Conservation (phyloP, 2,888 invertebrate species). For the Machimus atricapillus region DNA sequence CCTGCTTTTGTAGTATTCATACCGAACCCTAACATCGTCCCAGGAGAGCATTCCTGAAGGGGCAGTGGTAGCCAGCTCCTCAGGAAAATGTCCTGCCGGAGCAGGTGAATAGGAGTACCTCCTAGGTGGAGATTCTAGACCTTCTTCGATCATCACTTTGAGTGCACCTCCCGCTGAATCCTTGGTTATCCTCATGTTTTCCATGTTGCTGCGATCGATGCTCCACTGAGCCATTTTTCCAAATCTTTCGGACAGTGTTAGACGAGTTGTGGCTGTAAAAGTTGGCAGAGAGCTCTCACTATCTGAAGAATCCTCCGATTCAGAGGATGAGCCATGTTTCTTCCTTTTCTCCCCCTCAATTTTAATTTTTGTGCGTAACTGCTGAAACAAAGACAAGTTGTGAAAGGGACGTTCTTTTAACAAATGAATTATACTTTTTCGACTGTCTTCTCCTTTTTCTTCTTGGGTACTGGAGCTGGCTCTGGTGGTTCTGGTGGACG, state of each 20-base stretch:
- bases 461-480: slow-evolving; percentile 59
- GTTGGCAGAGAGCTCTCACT: slow-evolving; percentile 66
- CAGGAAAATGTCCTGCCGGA: slow-evolving; percentile 80
- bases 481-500: slow-evolving; percentile 67
- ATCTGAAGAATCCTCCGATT: slow-evolving; percentile 70
- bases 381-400: not conserved
- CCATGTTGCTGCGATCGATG: slow-evolving; percentile 80
- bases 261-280: slow-evolving; percentile 68
- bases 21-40: slow-evolving; percentile 88
- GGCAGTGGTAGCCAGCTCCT: slow-evolving; percentile 76
- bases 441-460: slow-evolving; percentile 61
- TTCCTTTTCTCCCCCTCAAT: slow-evolving; percentile 64
- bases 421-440: slow-evolving; percentile 59
- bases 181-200: slow-evolving; percentile 86
- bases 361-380: slow-evolving; percentile 61
- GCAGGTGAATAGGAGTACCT: slow-evolving; percentile 69
- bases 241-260: slow-evolving; percentile 86
- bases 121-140: slow-evolving; percentile 68
- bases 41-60: slow-evolving; percentile 78
- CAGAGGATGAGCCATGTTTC: slow-evolving; percentile 65
- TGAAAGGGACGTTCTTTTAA: not conserved
- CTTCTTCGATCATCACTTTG: slow-evolving; percentile 78
- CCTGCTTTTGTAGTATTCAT: slow-evolving; percentile 87
- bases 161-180: slow-evolving; percentile 75
- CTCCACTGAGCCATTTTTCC: slow-evolving; percentile 94